These are phyloP conservation scores for Mycetomoellerius zeteki DNA, from an alignment of 1,140 invertebrate genomes.

Conservation along the genomic window DNA sequence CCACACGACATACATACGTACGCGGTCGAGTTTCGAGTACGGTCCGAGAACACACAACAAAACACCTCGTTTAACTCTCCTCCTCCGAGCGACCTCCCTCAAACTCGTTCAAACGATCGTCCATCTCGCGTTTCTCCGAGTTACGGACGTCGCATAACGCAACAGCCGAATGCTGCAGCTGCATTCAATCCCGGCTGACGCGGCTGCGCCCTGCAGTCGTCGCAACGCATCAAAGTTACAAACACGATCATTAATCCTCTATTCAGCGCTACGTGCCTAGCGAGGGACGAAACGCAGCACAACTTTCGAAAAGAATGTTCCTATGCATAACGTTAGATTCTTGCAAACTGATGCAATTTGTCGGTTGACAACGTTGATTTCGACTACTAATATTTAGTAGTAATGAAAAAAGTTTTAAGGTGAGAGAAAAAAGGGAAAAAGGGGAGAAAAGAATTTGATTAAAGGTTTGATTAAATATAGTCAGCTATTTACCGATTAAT, in stretches of 20 bases:
- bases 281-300: not conserved
- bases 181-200: conserved; percentile 51
- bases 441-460: not conserved
- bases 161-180: conserved; percentile 54
- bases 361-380: conserved; percentile 22
- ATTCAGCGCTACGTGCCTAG: conserved; percentile 56
- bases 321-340: conserved; percentile 28
- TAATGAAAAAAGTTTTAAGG: conserved; percentile 20
- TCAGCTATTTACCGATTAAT: not conserved
- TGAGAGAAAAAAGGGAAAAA: not conserved
- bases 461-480: not conserved
- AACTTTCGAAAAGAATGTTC: conserved; percentile 53
- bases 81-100: conserved; percentile 16
- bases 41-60: conserved; percentile 55
- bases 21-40: conserved; percentile 15
- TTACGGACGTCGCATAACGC: conserved; percentile 57
- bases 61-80: conserved; percentile 61
- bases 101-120: conserved; percentile 60
- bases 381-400: conserved; percentile 6
- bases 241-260: conserved; percentile 57
- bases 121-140: conserved; percentile 61
- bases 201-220: conserved; percentile 56
- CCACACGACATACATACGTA: conserved; percentile 19
- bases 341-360: conserved; percentile 39
- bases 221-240: conserved; percentile 70